phyloP scores from a whole-genome alignment of 2,797 vertebrate species.

The Manis pentadactyla region DNA sequence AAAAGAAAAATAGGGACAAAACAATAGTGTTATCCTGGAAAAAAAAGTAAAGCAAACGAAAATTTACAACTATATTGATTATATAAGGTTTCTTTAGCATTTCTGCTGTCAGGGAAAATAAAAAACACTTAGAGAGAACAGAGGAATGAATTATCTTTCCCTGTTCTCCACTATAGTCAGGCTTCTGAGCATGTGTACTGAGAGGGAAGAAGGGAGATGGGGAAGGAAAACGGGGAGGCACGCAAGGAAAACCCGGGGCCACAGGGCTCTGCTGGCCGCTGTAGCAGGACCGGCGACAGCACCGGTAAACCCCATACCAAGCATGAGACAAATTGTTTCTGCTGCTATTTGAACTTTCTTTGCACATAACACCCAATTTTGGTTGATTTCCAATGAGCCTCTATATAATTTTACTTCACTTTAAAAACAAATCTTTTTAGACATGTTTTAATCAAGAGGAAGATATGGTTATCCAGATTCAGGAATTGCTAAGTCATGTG shows the following conservation, averaged over 20 bases:
- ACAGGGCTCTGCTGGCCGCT: not conserved
- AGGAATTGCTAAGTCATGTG: not conserved
- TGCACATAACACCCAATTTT: not conserved
- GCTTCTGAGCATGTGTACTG: not conserved
- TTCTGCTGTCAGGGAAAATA: not conserved
- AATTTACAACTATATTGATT: not conserved
- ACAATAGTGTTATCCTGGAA: not conserved
- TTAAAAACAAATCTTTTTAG: not conserved
- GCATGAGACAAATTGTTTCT: no score
- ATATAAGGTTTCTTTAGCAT: not conserved
- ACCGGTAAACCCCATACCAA: not conserved
- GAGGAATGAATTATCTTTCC: not conserved
- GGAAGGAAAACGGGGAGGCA: not conserved
- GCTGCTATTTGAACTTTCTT: not conserved
- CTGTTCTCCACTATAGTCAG: not conserved
- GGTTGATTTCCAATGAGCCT: not conserved
- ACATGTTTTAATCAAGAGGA: conserved; percentile 20
- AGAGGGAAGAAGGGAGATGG: not conserved
- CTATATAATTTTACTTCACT: not conserved
- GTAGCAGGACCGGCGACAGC: rapidly evolving
- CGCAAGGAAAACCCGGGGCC: not conserved
- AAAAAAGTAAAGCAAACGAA: not conserved
- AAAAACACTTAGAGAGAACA: not conserved
- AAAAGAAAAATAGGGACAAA: not conserved
- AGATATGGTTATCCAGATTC: not conserved